phyloP scores from a whole-genome alignment of 2,113 vertebrate species.

The Cavia porcellus region DNA sequence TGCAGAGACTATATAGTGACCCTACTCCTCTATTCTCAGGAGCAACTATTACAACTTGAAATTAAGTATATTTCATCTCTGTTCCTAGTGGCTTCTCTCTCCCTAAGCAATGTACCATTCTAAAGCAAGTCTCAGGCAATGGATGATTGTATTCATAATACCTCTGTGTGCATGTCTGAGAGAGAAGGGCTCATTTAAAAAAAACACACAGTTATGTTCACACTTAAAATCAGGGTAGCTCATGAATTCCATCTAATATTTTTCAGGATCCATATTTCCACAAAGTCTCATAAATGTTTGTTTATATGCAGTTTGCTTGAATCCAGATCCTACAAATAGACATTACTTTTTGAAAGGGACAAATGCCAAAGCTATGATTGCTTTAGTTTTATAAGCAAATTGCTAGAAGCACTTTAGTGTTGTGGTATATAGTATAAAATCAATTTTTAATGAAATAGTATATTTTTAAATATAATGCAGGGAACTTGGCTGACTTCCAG shows the following conservation, averaged over 20 bases:
- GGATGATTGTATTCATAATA: not conserved
- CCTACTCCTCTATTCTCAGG: not conserved
- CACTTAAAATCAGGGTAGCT: constrained; percentile 24
- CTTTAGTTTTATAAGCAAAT: constrained; percentile 1
- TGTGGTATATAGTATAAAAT: not conserved
- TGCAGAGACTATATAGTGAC: constrained; percentile 21
- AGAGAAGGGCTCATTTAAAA: not conserved
- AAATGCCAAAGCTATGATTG: not conserved
- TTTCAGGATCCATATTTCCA: not conserved
- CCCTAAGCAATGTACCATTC: not conserved
- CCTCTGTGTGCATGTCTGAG: not conserved
- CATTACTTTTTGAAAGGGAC: not conserved
- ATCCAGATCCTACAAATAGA: not conserved
- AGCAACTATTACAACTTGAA: not conserved
- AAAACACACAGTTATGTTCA: constrained; percentile 17
- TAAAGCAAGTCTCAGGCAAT: not conserved
- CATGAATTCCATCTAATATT: constrained; percentile 10
- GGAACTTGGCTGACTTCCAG: not conserved
- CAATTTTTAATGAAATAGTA: not conserved
- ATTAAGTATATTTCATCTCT: not conserved
- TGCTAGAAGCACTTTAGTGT: not conserved
- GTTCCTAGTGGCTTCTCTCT: not conserved
- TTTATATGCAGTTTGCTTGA: not conserved
- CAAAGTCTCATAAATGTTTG: not conserved
- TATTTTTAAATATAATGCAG: not conserved